Evolutionary conservation across 2,797 vertebrate species (phyloP), one percentile per base, ranked within the genome.

Genomic region (Bradypodion pumilum): DNA sequence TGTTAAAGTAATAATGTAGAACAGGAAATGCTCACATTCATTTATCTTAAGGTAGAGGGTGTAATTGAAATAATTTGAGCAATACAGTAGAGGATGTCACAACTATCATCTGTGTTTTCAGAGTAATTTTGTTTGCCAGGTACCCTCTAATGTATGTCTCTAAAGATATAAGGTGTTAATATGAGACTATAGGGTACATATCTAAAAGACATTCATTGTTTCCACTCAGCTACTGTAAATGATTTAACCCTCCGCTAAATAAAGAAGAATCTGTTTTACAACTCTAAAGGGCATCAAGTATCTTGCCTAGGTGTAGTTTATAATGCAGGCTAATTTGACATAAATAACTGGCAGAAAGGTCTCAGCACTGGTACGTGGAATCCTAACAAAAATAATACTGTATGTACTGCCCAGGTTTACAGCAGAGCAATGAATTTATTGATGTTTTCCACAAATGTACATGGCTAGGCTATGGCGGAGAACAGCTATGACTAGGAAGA

Each of bases 111-210:
- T 94, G 56, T 93, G 87, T 91, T 56, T 94, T 95, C 95, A 95
- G 90, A 92, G 87, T 97, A 96, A 97, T 97, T 97, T 96, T 93
- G 92, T 97, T 96, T 97, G 95, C 97, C 95, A 95, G 93, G 84
- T 94, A 93, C 91, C 91, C 46, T 93, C 80, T 92, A 92, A 94
- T 94, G 95, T 96, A 95, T 94, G 88, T 95, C 95, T 95, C 92
- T 94, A 79, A 93, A 89, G 94, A 94, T 94, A 94, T 93, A 92
- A 90, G 92, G 91, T 94, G 89, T 91, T 95, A 94, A 94, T 93
- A 94, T 95, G 94, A 93, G 95, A 95, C 95, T 95, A 95, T 93
- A 91, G 95, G 94, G 94, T 95, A 95, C 90, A 96, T 93, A 94
- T 92, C 93, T 94, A 96, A 95, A 95, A 95, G 91, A 93, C 96